Conservation (phyloP, 2,113 vertebrate species). For the Steatornis caripensis region DNA sequence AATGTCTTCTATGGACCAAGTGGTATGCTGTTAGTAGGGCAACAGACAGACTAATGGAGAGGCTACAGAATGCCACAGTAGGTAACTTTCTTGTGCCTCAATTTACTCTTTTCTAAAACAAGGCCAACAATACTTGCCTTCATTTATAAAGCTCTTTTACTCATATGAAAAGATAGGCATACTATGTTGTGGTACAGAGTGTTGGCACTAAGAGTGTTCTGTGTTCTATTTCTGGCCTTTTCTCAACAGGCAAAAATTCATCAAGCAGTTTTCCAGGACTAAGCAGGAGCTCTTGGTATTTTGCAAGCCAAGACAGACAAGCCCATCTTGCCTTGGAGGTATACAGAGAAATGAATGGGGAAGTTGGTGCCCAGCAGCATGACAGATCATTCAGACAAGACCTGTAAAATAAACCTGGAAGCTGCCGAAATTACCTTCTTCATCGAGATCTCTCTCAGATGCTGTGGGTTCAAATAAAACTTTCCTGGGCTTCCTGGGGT, state of each 20-base stretch:
- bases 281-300: background rate
- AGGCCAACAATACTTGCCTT: background rate
- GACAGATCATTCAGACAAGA: background rate
- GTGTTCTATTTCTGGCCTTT: background rate
- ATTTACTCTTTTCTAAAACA: background rate
- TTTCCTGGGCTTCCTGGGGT: conserved; percentile 42
- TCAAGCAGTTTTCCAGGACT: background rate
- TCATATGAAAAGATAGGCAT: background rate
- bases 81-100: background rate
- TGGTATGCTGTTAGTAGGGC: background rate
- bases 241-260: background rate
- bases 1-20: background rate
- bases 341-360: background rate
- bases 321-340: background rate
- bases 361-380: background rate
- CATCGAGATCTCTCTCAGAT: background rate
- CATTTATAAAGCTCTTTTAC: background rate
- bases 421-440: conserved; percentile 46
- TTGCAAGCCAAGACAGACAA: background rate
- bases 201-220: background rate
- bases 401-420: background rate
- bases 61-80: background rate
- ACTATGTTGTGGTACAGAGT: background rate
- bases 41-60: background rate
- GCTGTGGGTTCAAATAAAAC: conserved; percentile 58